phyloP scores from a whole-genome alignment of 2,888 invertebrate species.

The Heterodera filipjevi region DNA sequence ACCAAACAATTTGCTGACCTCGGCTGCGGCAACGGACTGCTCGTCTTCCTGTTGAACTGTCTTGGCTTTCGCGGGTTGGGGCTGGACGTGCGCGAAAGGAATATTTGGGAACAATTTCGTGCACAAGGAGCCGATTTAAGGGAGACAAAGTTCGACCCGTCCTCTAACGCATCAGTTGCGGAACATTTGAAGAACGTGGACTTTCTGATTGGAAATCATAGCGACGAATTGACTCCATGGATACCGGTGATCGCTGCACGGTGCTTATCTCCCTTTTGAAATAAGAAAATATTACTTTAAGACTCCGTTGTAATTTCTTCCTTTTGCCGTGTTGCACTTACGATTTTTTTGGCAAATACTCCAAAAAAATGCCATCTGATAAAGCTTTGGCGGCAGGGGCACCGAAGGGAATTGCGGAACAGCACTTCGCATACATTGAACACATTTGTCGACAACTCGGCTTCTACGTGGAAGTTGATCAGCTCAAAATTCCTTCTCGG shows the following conservation, averaged over 20 bases:
- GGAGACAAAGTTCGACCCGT: conserved; percentile 49
- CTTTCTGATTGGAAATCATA: conserved; percentile 90
- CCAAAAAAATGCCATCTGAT: conserved; percentile 23
- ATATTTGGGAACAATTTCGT: conserved; percentile 78
- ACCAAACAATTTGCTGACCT: conserved; percentile 81
- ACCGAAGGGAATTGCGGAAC: conserved; percentile 29
- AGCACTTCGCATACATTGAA: conserved; percentile 68
- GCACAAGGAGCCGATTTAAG: conserved; percentile 37
- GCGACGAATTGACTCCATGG: conserved; percentile 99
- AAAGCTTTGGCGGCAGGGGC: conserved; percentile 26
- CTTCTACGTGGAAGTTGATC: conserved; percentile 78
- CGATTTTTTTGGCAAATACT: conserved; percentile 86
- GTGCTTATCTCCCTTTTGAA: conserved; percentile 49
- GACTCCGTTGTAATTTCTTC: conserved; percentile 75
- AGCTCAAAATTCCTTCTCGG: conserved; percentile 92
- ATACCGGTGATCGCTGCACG: conserved; percentile 88
- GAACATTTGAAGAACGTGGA: conserved; percentile 46
- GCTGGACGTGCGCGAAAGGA: conserved; percentile 81
- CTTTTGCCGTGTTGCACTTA: conserved; percentile 91
- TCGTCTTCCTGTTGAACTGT: conserved; percentile 54
- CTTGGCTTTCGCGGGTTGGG: conserved; percentile 70
- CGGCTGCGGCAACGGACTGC: conserved; percentile 90
- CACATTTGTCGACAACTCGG: conserved; percentile 72
- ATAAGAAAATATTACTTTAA: conserved; percentile 33
- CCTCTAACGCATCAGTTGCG: conserved; percentile 13